Percentiles rank a stretch among this genome's conserved stretches.
Conservation (phyloP, 2,888 invertebrate genomes). For the Tenthredo scrophulariae region DNA sequence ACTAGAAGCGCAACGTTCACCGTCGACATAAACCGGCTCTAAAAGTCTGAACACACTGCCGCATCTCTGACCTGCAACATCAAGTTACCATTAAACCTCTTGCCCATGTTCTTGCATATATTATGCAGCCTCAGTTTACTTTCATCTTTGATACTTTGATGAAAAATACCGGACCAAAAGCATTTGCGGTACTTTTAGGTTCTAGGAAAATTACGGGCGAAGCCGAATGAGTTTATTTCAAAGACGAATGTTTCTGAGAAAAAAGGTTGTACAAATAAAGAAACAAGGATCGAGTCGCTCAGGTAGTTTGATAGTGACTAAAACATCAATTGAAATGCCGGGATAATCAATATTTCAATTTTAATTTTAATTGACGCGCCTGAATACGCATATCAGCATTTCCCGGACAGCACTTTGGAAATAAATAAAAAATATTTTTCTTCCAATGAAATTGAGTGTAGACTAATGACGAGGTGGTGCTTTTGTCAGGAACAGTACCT, state of each 20-base stretch:
- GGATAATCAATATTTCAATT: too few relatives aligned
- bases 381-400: not conserved
- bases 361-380: not conserved
- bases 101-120: slow-evolving; percentile 21
- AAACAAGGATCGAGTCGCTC: not conserved
- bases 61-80: not conserved
- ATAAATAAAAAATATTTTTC: not conserved
- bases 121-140: slow-evolving; percentile 9
- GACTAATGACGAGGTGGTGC: not conserved
- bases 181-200: not conserved
- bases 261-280: not conserved
- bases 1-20: slow-evolving; percentile 29
- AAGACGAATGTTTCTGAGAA: not conserved
- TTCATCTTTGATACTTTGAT: slow-evolving; percentile 19
- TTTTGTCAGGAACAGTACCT: not conserved
- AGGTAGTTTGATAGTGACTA: not conserved
- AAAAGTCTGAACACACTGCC: not conserved
- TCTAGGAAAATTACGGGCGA: not conserved
- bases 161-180: not conserved
- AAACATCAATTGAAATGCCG: not conserved
- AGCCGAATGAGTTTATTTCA: not conserved
- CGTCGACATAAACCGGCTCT: slow-evolving; percentile 11
- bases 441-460: not conserved
- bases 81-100: slow-evolving; percentile 24
- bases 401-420: not conserved